Base-by-base conservation (phyloP, 1,140 invertebrate species). In the Ruditapes philippinarum region DNA sequence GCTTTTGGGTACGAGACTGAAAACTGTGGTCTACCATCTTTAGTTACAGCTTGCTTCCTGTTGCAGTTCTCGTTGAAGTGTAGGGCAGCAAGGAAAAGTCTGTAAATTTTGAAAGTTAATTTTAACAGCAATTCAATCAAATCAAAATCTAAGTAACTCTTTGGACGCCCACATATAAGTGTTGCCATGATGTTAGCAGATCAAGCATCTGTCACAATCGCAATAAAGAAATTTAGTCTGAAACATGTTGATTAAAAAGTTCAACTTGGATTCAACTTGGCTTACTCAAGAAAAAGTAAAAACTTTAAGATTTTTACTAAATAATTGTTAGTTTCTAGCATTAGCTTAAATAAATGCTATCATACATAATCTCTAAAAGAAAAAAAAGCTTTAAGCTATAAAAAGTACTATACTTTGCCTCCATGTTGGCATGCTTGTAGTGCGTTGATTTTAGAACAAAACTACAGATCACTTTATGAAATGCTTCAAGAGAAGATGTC, bases 401-500 rank as follows among this genome's bases (percentile, higher is more conserved):
- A 54, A 80, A 33, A 57, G 17, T 1, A 33, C 11, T 28, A 51
- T 70, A 81, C 60, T 31, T 73, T 0, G 45, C 60, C 51, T 74
- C 51, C 65, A 73, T 81, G 22, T 68, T 17, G 2, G 25, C 31
- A 81, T 88, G 68, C 25, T 54, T 51, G 76, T 45, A 88, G 36
- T 88, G 62, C 19, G 38, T 31, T 1, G 49, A 36, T 19, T 88
- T 80, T 19, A 49, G 86, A 22, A 62, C 78, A 88, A 88, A 88
- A 22, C 70, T 14, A 49, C 76, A 79, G 38, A 88, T 31, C 0
- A 80, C 60, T 19, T 81, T 80, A 38, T 81, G 86, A 40, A 73
- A 88, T 4, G 86, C 11, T 54, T 88, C 86, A 12, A 88, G 40
- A 28, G 60, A 51, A 0, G 62, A 88, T 38, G 76, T 88, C 42